These are phyloP conservation scores for Cynopterus brachyotis DNA, from an alignment of 2,113 vertebrate genomes.

Conservation along the genomic window DNA sequence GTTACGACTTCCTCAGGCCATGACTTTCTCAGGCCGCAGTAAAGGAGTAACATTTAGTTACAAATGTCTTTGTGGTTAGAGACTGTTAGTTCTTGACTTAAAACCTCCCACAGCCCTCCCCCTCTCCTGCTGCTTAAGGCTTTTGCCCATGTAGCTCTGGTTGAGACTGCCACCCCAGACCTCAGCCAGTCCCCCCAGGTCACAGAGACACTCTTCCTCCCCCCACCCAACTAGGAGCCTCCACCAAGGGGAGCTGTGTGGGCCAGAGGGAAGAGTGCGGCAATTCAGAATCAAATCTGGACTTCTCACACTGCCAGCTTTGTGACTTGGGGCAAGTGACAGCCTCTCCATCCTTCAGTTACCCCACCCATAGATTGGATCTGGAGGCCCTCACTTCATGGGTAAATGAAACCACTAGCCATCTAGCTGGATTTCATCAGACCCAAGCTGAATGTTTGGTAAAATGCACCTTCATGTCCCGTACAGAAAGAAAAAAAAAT, in stretches of 20 bases:
- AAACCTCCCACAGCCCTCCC: neutral
- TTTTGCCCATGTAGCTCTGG: neutral
- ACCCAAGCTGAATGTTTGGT: neutral
- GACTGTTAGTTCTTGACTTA: neutral
- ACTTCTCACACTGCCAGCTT: neutral
- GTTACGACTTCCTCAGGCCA: neutral
- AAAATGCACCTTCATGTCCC: neutral
- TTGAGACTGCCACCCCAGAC: neutral
- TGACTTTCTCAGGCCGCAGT: neutral
- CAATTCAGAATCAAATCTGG: neutral
- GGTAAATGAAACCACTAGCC: neutral
- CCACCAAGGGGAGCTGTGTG: too few relatives aligned
- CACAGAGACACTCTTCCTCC: neutral
- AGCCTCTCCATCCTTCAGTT: neutral
- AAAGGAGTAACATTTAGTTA: conserved; percentile 40
- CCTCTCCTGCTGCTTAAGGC: neutral
- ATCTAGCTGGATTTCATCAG: neutral
- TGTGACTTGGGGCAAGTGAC: neutral
- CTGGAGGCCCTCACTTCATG: neutral
- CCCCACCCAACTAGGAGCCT: neutral
- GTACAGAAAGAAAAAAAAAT: neutral
- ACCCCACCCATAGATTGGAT: neutral
- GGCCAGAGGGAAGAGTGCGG: neutral
- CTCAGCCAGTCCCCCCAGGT: neutral
- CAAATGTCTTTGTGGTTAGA: neutral